Evolutionary conservation across 1,140 invertebrate species (phyloP), one percentile per base, ranked within the genome.

Genomic region (Drosophila sulfurigaster): DNA sequence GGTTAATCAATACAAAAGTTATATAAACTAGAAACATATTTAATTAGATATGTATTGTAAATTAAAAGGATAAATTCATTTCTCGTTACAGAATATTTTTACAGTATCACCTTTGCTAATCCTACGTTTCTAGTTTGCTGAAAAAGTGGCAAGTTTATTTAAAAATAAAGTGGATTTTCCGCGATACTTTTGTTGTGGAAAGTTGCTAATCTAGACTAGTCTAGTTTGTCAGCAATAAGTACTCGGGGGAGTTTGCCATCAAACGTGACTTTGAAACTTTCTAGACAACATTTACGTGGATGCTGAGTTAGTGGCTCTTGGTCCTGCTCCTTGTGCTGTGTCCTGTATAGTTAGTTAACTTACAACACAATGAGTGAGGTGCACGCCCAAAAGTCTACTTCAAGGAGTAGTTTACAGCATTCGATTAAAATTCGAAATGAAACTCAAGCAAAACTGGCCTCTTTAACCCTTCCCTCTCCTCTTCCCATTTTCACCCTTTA

Each of bases 241-340:
- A 59, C 20, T 59, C 20, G 30, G n/a, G 30, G 30, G 51, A 45
- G 57, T 46, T 59, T 59, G 20, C 2, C 57, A 6, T 59, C 57
- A 46, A 15, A 59, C 57, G 57, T 59, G 57, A 59, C 57, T 59
- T 59, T 59, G 57, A 59, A 59, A 59, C 41, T 59, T 59, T 46
- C 1, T 59, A 59, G 57, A 59, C 41, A 59, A 59, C 16, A 28
- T 25, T 58, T 45, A 58, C 20, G 56, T 58, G 56, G 13, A 56
- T 56, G 30, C 20, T 41, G 35, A 43, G 41, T n/a, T 43, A 13
- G 11, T 43, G n/a, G n/a, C 41, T 43, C 11, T 7, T 5, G 35
- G 7, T 38, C 10, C 35, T 38, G 35, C 7, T 38, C 8, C 35
- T 38, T 8, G 35, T 10, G 7, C 8, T 11, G 35, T 52, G 25